phyloP scores from a whole-genome alignment of 2,797 vertebrate species.

The Tympanoctomys barrerae region DNA sequence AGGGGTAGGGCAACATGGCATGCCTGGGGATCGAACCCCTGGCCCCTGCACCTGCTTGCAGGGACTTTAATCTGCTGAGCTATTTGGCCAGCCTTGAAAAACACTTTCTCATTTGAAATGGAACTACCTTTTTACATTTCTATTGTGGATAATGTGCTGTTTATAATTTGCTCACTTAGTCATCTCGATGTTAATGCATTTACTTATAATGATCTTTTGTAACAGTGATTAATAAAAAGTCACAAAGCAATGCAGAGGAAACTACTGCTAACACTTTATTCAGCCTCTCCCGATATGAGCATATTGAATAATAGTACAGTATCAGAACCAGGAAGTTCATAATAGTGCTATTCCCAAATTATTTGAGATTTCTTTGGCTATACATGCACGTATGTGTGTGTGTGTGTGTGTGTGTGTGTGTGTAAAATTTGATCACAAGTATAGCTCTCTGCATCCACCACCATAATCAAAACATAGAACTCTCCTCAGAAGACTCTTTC shows the following conservation, averaged over 20 bases:
- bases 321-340: not conserved
- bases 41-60: too few species aligned
- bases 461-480: not conserved
- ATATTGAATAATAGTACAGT: not conserved
- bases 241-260: not conserved
- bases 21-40: too few species aligned
- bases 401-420: not conserved
- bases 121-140: not conserved
- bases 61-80: too few species aligned
- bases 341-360: not conserved
- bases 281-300: not conserved
- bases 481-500: not conserved
- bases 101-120: not conserved
- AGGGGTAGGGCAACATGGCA: too few species aligned
- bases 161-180: not conserved
- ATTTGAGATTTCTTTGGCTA: not conserved
- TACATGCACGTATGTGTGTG: not conserved
- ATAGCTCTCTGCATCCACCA: not conserved
- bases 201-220: not conserved
- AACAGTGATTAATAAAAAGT: not conserved
- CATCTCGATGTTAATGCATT: not conserved
- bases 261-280: not conserved
- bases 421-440: not conserved
- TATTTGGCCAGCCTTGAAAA: not conserved
- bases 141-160: not conserved